Evolutionary conservation across 2,113 vertebrate genomes (phyloP), one percentile per base, ranked within the genome.

Genomic region (Trematocara nigrifrons): DNA sequence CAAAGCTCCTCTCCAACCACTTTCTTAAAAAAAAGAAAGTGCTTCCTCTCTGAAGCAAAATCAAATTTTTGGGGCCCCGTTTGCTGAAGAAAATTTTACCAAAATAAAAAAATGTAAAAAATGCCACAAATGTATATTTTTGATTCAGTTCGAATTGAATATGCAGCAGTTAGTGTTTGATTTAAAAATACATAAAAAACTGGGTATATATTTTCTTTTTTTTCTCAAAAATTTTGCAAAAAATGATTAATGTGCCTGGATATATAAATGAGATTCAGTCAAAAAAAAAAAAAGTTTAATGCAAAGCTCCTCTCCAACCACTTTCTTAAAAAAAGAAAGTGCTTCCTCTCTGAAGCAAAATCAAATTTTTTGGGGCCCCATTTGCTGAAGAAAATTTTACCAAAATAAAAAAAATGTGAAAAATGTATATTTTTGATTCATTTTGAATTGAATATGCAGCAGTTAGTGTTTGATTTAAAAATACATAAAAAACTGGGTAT

Each of bases 371-470:
- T 16, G 15, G 29, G 15, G 8, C 56, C 29, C 29, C n/a, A 16
- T 31, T 59, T 57, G 29, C 15, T 18, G 5, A 18, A 16, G n/a
- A 6, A 33, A 16, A 33, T 3, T 16, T 61, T 61, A 33, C 15
- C 3, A 10, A 33, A 61, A 61, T 33, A 18, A 61, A 10, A 10
- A 10, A 16, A 5, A 16, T 0, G 13, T 31, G 7, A 59, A 16
- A 54, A 54, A 22, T 54, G 6, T 22, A 22, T 54, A 22, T 54
- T 54, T 54, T 22, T 12, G 20, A 54, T 29, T 54, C 4, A 29
- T 3, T 57, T 29, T 0, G 1, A 57, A 57, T 57, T 0, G 2
- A 15, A 57, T 29, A 57, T 29, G 4, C 7, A 57, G 26, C 26
- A 29, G 26, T 8, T 31, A 31, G 26, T 57, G 52, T 4, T 54